Evolutionary conservation across 2,888 invertebrate genomes (phyloP).

Genomic region (Eilema griseolum): DNA sequence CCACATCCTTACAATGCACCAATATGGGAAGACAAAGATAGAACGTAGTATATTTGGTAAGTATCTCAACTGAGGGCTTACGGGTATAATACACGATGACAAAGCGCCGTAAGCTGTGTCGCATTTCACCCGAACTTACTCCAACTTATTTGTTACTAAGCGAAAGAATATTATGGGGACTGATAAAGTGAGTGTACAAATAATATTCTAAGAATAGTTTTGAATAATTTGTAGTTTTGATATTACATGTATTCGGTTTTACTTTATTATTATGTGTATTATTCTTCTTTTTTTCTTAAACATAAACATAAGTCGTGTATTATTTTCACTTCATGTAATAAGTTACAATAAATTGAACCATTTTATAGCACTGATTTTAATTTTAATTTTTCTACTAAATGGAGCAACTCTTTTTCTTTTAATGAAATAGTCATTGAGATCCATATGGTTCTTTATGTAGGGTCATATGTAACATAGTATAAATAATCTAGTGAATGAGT

Average conservation of each 20-base stretch:
- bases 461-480: too few species aligned
- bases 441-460: too few species aligned
- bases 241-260: not conserved
- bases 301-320: not conserved
- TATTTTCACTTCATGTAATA: too few species aligned
- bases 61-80: slow-evolving; percentile 60
- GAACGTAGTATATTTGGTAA: slow-evolving; percentile 52
- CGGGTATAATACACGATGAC: slow-evolving; percentile 62
- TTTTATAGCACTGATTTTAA: too few species aligned
- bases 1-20: slow-evolving; percentile 43
- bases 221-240: not conserved
- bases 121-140: slow-evolving; percentile 52
- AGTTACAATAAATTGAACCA: too few species aligned
- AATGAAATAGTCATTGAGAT: too few species aligned
- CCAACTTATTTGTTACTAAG: slow-evolving; percentile 54
- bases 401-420: too few species aligned
- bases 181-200: slow-evolving; percentile 12
- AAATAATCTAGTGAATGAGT: too few species aligned
- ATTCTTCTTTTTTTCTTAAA: not conserved
- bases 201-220: slow-evolving; percentile 10
- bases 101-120: slow-evolving; percentile 57
- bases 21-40: slow-evolving; percentile 51
- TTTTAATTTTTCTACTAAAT: too few species aligned
- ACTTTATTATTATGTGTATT: not conserved
- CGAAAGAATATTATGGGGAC: slow-evolving; percentile 24